Evolutionary conservation across 2,888 invertebrate genomes (phyloP).

Genomic region (Cephus rjabovi): DNA sequence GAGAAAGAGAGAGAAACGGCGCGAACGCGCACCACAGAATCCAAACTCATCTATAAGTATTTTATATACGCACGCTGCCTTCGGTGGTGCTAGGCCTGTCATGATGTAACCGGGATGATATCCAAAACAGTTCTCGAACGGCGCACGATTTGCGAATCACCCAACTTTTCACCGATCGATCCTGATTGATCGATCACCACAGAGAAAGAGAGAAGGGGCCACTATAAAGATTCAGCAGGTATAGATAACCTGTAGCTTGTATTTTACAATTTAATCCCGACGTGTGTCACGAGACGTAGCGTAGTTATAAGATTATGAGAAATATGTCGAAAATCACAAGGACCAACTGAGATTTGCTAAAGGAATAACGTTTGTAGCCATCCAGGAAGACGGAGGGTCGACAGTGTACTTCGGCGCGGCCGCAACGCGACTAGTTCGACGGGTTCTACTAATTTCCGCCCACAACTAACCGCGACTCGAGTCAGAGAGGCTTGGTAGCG

Average conservation of each 20-base stretch:
- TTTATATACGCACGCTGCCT: conserved; percentile 47
- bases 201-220: background rate
- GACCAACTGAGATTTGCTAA: background rate
- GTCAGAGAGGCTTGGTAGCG: conserved; percentile 17
- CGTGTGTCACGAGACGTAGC: background rate
- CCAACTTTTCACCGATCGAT: conserved; percentile 1
- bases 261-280: background rate
- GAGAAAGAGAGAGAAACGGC: background rate
- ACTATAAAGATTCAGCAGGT: background rate
- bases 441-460: conserved; percentile 60
- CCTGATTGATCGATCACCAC: background rate
- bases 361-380: background rate
- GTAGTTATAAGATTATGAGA: background rate
- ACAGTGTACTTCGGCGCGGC: conserved; percentile 35
- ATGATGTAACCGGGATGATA: conserved; percentile 42
- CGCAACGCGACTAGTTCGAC: conserved; percentile 53
- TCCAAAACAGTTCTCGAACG: conserved; percentile 13
- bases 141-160: conserved; percentile 2
- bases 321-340: background rate
- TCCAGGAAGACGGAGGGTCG: background rate
- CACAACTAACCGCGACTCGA: conserved; percentile 42
- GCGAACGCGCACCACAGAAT: background rate
- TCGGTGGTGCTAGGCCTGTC: conserved; percentile 42
- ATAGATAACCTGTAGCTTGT: background rate
- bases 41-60: background rate